Evolutionary conservation across 2,888 invertebrate genomes (phyloP).

Genomic region (Crocallis elinguaria): DNA sequence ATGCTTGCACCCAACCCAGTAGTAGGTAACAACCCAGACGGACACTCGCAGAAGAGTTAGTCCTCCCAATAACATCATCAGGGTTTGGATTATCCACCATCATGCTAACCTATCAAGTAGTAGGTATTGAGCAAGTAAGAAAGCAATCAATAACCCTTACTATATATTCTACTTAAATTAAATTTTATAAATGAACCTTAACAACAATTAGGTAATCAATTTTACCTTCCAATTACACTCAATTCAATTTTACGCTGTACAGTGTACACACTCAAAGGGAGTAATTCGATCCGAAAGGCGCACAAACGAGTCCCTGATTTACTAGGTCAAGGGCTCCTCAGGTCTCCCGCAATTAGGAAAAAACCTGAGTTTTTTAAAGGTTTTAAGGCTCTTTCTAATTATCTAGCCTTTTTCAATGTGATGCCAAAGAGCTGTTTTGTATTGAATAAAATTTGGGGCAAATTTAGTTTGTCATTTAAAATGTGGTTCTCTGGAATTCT

Average conservation of each 20-base stretch:
- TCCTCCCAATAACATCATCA: too few relatives aligned
- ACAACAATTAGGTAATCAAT: conserved; percentile 12
- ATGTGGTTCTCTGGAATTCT: not conserved
- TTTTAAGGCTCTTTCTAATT: conserved; percentile 16
- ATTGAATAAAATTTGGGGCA: conserved; percentile 9
- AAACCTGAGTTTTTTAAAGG: conserved; percentile 17
- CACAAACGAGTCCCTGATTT: not conserved
- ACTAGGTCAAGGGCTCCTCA: not conserved
- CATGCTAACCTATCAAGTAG: too few relatives aligned
- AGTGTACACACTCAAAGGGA: not conserved
- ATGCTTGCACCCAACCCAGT: too few relatives aligned
- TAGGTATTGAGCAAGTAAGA: too few relatives aligned
- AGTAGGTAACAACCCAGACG: too few relatives aligned
- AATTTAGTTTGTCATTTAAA: conserved; percentile 1
- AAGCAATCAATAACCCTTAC: too few relatives aligned
- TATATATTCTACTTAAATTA: too few relatives aligned
- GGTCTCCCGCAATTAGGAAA: conserved; percentile 8
- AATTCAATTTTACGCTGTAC: conserved; percentile 7
- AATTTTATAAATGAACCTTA: conserved; percentile 13
- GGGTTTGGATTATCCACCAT: too few relatives aligned
- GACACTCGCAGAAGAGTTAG: too few relatives aligned
- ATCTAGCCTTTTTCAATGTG: not conserved
- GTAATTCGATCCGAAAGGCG: not conserved
- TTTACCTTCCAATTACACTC: conserved; percentile 1
- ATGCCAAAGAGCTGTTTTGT: conserved; percentile 9